phyloP scores from a whole-genome alignment of 2,888 invertebrate species.

The Amorpha juglandis region DNA sequence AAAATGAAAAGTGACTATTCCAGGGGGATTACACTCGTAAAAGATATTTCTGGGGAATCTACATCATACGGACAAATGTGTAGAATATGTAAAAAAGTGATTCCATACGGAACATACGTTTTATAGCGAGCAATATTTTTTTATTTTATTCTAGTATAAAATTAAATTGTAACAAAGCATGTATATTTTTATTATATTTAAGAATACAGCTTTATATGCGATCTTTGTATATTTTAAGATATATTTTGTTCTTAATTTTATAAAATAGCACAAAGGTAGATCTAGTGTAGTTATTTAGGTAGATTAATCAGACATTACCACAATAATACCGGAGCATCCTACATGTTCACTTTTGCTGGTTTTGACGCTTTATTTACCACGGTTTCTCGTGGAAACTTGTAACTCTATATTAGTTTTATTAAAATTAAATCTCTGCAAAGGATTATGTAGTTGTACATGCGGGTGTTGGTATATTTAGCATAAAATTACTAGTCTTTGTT shows the following conservation, averaged over 20 bases:
- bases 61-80: slow-evolving; percentile 19
- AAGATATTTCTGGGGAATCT: slow-evolving; percentile 34
- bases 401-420: neutral
- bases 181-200: neutral
- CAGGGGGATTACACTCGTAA: slow-evolving; percentile 35
- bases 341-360: neutral
- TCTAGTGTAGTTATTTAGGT: neutral
- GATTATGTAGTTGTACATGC: neutral
- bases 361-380: neutral
- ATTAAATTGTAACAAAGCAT: slow-evolving; percentile 4
- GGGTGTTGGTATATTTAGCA: neutral
- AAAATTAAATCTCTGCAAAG: neutral
- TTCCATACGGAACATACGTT: slow-evolving; percentile 13
- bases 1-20: slow-evolving; percentile 35
- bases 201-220: neutral
- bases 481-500: neutral
- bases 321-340: neutral
- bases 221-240: neutral
- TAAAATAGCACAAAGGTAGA: neutral
- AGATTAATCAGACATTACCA: neutral
- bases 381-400: neutral
- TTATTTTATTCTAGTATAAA: neutral
- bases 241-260: neutral
- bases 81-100: slow-evolving; percentile 17
- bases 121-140: slow-evolving; percentile 10